Base-by-base conservation (phyloP, 2,888 invertebrate species). In the Gibbula magus region DNA sequence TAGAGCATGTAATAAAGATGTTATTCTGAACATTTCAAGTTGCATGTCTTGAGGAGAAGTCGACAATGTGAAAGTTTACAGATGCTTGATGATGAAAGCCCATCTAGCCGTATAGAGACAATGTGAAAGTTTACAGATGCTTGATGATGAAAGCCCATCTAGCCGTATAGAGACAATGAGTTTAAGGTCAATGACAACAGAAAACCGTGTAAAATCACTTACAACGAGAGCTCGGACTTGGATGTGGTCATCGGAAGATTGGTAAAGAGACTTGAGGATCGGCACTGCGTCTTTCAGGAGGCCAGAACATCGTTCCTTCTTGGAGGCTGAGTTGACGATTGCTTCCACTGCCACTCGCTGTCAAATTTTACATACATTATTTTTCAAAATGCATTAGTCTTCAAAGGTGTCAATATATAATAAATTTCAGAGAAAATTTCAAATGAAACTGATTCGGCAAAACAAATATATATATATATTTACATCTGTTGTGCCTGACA, bases 331-430 rank as follows among this genome's bases (percentile, higher is more conserved):
- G 5, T 98, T 97, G 82, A 99, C 97, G 73, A 99, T 96, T 88
- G 99, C 98, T 93, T 99, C 99, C 90, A 98, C 98, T 0, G 99
- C 97, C 18, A 99, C 96, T 93, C 96, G 96, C 94, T 99, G 96
- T 22, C 32, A 66, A 67, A 77, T 18, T 22, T 22, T 22, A 32
- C 1, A 10, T 77, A 61, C 25, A 54, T n/a, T 77, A 16, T n/a
- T n/a, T 29, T 52, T 22, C 25, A 52, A 16, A 39, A 16, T 16
- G 73, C 13, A 20, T 18, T 35, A 18, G 20, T 52, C 16, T 25
- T 52, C 8, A 70, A 67, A 67, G 25, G 13, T 67, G 5, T 51
- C 5, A 8, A 22, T 10, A 45, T 1, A 25, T 16, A 29, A 8
- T 22, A 56, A 8, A 56, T 16, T 52, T 52, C 52, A 52, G 18